Conservation (phyloP, 2,888 invertebrate species). For the Pseudoips prasinana region DNA sequence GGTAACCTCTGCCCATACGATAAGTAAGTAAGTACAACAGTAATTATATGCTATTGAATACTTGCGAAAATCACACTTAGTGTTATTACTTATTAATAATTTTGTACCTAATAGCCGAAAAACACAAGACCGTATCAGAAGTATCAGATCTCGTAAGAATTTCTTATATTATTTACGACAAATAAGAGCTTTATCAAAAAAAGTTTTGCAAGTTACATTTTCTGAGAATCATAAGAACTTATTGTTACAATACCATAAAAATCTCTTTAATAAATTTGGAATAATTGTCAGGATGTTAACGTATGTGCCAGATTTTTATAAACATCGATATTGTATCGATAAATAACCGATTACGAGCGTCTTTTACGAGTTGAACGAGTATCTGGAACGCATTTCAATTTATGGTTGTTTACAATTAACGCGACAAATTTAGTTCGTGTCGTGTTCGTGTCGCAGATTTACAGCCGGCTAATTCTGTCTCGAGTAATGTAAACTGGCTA, state of each 20-base stretch:
- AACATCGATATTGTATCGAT: constrained; percentile 32
- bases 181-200: too few relatives aligned
- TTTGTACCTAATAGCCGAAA: too few relatives aligned
- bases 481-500: constrained; percentile 35
- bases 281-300: constrained; percentile 22
- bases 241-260: constrained; percentile 25
- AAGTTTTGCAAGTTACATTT: too few relatives aligned
- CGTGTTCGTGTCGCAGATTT: constrained; percentile 40
- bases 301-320: constrained; percentile 22
- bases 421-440: constrained; percentile 41
- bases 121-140: too few relatives aligned
- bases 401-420: constrained; percentile 47
- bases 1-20: too few relatives aligned
- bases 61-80: too few relatives aligned
- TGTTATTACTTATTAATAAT: too few relatives aligned
- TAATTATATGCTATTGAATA: too few relatives aligned
- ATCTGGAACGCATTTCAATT: constrained; percentile 39
- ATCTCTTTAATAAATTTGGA: constrained; percentile 17
- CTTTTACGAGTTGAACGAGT: constrained; percentile 44
- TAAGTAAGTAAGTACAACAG: too few relatives aligned
- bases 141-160: too few relatives aligned
- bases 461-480: constrained; percentile 47
- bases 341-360: constrained; percentile 34
- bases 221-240: constrained; percentile 8
- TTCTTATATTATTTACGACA: too few relatives aligned